phyloP scores from a whole-genome alignment of 2,797 vertebrate species.

The Pelodytes ibericus region DNA sequence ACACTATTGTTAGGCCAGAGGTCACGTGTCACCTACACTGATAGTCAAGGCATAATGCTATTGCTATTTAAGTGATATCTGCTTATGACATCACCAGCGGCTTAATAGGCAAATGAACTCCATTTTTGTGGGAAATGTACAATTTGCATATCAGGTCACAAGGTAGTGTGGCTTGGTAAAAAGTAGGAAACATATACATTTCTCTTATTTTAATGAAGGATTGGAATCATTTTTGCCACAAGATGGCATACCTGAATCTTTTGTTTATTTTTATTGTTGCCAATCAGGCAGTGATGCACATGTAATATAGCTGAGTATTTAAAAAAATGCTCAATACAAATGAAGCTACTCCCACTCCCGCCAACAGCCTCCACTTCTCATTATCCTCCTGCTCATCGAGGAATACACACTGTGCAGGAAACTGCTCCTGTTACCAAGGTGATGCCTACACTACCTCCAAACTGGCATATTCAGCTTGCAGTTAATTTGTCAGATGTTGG shows the following conservation, averaged over 20 bases:
- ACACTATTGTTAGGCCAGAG: no score
- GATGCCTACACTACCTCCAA: neutral
- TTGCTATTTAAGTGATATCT: no score
- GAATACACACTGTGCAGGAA: neutral
- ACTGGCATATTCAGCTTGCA: neutral
- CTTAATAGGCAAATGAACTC: no score
- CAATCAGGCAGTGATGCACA: neutral
- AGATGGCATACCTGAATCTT: conserved; percentile 25
- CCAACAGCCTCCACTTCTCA: neutral
- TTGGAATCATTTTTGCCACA: no score
- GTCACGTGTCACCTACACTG: no score
- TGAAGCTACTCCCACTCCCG: neutral
- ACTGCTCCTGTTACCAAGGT: neutral
- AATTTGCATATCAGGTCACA: no score
- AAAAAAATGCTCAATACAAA: neutral
- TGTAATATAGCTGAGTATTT: neutral
- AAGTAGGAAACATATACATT: no score
- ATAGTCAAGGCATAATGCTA: no score
- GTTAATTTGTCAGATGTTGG: neutral
- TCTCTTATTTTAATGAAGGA: no score
- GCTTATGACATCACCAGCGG: no score
- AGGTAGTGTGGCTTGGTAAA: no score
- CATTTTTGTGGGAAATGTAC: no score
- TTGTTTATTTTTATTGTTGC: neutral
- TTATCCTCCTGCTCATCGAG: neutral